A percentile compares a stretch with the other conserved stretches of the same genome.
Conservation (phyloP, 1,140 invertebrate species). For the Brachionus rotundiformis region DNA sequence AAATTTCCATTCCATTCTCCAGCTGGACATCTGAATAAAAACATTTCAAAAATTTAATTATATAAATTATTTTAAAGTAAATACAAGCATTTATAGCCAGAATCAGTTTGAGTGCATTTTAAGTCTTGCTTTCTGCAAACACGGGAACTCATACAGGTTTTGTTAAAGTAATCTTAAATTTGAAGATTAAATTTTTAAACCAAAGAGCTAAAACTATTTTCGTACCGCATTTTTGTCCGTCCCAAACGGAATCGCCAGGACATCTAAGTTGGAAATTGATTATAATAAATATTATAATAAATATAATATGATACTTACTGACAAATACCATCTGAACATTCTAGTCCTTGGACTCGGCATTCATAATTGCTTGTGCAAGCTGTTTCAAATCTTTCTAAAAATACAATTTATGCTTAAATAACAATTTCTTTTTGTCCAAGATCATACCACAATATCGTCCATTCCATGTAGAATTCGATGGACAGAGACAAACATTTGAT, state of each 20-base stretch:
- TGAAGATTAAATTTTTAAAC: not conserved
- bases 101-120: not conserved
- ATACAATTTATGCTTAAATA: no score
- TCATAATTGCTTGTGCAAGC: not conserved
- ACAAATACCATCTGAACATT: not conserved
- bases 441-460: not conserved
- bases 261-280: not conserved
- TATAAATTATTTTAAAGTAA: not conserved
- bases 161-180: not conserved
- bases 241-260: not conserved
- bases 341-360: not conserved
- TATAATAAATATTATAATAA: not conserved
- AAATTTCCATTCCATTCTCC: not conserved
- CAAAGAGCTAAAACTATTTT: not conserved
- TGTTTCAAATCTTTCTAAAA: not conserved
- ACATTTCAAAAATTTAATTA: not conserved
- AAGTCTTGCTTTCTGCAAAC: not conserved
- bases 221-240: not conserved
- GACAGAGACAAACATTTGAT: not conserved
- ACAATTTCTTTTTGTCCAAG: not conserved
- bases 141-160: not conserved
- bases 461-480: not conserved
- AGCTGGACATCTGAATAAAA: not conserved
- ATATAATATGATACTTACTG: not conserved
- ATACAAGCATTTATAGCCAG: not conserved